phyloP scores from a whole-genome alignment of 1,140 invertebrate species.

The Heterodera carotae region DNA sequence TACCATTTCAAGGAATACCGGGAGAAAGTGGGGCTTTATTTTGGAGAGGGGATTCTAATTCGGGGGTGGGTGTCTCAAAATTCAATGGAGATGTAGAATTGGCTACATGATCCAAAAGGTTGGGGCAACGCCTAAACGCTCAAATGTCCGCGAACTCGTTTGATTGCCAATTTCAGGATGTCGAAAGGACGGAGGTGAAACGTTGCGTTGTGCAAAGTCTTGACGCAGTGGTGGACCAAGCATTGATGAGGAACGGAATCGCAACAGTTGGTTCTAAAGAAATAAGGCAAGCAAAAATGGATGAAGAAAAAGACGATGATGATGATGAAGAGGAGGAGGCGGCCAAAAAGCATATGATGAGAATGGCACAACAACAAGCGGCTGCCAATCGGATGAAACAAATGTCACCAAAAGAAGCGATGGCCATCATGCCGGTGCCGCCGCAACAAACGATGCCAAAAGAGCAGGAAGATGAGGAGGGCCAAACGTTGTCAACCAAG shows the following conservation, averaged over 20 bases:
- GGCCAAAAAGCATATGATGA: not conserved
- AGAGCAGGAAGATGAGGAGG: not conserved
- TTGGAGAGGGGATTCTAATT: no score
- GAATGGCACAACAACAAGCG: conserved; percentile 2
- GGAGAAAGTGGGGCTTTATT: no score
- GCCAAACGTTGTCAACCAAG: not conserved
- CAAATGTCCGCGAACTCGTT: no score
- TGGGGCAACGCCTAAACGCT: no score
- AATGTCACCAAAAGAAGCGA: not conserved
- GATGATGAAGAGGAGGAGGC: no score
- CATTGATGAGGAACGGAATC: conserved; percentile 12
- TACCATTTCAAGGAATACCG: no score
- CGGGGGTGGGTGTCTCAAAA: no score
- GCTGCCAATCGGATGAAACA: not conserved
- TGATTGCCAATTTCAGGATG: no score
- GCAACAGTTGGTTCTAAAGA: conserved; percentile 7
- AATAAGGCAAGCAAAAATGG: not conserved
- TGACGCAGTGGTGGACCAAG: conserved; percentile 13
- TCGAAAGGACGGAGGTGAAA: no score
- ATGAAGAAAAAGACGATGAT: conserved; percentile 7
- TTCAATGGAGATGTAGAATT: no score
- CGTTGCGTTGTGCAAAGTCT: not conserved
- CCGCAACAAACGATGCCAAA: not conserved
- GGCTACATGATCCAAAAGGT: no score
- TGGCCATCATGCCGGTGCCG: not conserved